These are phyloP conservation scores for Steinernema feltiae DNA, from an alignment of 1,140 invertebrate genomes.

Conservation along the genomic window DNA sequence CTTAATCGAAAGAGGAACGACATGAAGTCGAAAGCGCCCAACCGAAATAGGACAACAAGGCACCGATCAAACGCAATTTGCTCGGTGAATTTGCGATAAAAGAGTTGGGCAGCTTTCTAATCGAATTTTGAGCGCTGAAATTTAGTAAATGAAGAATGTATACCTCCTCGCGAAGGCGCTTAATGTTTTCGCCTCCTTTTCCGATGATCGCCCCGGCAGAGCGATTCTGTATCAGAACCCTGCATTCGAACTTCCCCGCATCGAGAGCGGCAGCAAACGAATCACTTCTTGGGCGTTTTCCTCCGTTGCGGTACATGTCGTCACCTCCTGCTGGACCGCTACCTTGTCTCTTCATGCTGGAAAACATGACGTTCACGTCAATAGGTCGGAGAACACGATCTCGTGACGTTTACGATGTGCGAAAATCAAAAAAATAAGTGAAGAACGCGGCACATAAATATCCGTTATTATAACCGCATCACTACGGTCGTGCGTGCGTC, in stretches of 20 bases:
- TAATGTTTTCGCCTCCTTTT: slow-evolving; percentile 89
- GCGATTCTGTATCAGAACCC: slow-evolving; percentile 53
- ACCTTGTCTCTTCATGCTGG: slow-evolving; percentile 10
- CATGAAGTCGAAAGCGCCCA: too few relatives aligned
- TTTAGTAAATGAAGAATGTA: slow-evolving; percentile 22
- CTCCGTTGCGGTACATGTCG: slow-evolving; percentile 7
- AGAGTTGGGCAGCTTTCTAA: too few relatives aligned
- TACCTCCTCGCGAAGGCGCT: slow-evolving; percentile 60
- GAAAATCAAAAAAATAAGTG: too few relatives aligned
- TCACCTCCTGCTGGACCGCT: not conserved
- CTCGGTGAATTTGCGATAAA: too few relatives aligned
- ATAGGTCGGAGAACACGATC: not conserved
- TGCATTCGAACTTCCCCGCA: slow-evolving; percentile 52
- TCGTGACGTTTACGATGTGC: not conserved
- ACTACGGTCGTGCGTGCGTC: too few relatives aligned
- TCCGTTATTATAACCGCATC: too few relatives aligned
- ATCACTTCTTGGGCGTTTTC: not conserved
- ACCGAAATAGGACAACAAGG: too few relatives aligned
- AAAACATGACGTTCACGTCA: not conserved
- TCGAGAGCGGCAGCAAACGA: slow-evolving; percentile 30
- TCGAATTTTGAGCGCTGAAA: not conserved
- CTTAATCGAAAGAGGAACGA: too few relatives aligned
- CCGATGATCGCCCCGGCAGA: slow-evolving; percentile 90
- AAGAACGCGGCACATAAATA: too few relatives aligned
- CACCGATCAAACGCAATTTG: too few relatives aligned